Evolutionary conservation across 1,140 invertebrate genomes (phyloP).

Genomic region (Anthonomus grandis): DNA sequence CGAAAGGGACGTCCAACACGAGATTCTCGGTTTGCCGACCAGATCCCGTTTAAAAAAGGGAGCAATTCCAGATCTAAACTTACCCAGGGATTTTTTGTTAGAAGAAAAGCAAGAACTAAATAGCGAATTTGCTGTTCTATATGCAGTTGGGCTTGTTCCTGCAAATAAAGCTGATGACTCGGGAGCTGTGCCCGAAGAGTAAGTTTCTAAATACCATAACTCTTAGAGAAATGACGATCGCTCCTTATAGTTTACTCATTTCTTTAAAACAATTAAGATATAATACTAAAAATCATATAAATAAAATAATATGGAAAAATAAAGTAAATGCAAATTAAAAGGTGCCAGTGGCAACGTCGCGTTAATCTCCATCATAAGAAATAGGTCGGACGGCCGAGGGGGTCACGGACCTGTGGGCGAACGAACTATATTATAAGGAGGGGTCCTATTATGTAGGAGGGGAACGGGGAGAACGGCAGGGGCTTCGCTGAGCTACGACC

Average conservation of each 20-base stretch:
- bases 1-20: slow-evolving; percentile 58
- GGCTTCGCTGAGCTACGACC: too few relatives aligned
- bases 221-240: neutral
- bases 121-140: slow-evolving; percentile 44
- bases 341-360: slow-evolving; percentile 13
- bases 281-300: too few relatives aligned
- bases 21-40: slow-evolving; percentile 55
- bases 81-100: slow-evolving; percentile 35
- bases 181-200: slow-evolving; percentile 48
- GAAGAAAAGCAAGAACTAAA: slow-evolving; percentile 29
- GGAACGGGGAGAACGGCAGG: slow-evolving; percentile 5
- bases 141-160: slow-evolving; percentile 55
- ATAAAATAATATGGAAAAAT: too few relatives aligned
- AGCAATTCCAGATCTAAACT: slow-evolving; percentile 50
- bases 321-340: neutral
- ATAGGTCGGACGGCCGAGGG: slow-evolving; percentile 28
- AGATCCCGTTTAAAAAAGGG: slow-evolving; percentile 54
- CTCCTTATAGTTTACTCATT: neutral
- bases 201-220: slow-evolving; percentile 30
- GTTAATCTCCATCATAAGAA: slow-evolving; percentile 6
- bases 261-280: too few relatives aligned
- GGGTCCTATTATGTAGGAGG: too few relatives aligned
- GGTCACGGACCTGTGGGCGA: slow-evolving; percentile 41
- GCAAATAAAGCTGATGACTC: slow-evolving; percentile 49
- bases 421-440: slow-evolving; percentile 34